These are phyloP conservation scores for Antigone vipio DNA, from an alignment of 2,113 vertebrate genomes.

Conservation along the genomic window DNA sequence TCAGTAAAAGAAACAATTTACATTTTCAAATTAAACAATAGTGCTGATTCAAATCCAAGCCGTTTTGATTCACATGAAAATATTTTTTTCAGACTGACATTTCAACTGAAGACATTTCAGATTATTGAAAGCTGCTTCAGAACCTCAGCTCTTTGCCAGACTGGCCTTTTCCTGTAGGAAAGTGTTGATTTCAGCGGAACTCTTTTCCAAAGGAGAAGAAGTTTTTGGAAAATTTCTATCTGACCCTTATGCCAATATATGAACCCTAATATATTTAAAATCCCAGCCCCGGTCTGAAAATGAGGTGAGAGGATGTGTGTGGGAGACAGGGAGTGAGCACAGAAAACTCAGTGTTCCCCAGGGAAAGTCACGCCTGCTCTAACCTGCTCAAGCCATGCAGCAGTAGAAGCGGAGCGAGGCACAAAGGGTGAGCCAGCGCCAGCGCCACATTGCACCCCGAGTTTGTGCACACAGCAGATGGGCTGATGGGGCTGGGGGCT, in stretches of 20 bases:
- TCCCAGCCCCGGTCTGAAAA: slow-evolving; percentile 21
- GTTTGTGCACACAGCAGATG: neutral
- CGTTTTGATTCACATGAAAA: neutral
- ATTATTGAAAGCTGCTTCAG: slow-evolving; percentile 56
- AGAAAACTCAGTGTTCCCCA: slow-evolving; percentile 21
- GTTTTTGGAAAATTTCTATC: slow-evolving; percentile 57
- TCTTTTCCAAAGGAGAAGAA: slow-evolving; percentile 44
- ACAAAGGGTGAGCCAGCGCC: neutral
- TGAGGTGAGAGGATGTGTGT: slow-evolving; percentile 46
- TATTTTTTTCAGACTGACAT: slow-evolving; percentile 40
- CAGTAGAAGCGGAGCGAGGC: neutral
- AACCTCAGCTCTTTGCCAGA: slow-evolving; percentile 51
- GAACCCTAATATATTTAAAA: slow-evolving; percentile 58
- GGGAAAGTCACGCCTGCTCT: neutral
- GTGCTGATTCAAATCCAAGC: slow-evolving; percentile 4
- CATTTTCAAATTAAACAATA: neutral
- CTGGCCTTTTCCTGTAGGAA: slow-evolving; percentile 56
- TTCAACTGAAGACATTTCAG: slow-evolving; percentile 49
- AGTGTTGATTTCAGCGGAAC: slow-evolving; percentile 62
- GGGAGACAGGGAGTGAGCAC: slow-evolving; percentile 11
- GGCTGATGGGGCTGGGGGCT: neutral
- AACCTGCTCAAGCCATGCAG: neutral
- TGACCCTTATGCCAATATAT: slow-evolving; percentile 5
- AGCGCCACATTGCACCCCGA: rapidly evolving
- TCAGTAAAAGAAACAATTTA: neutral